A percentile compares a stretch with the other conserved stretches of the same genome.
Conservation (phyloP, 1,140 invertebrate genomes). For the Colletes latitarsis region DNA sequence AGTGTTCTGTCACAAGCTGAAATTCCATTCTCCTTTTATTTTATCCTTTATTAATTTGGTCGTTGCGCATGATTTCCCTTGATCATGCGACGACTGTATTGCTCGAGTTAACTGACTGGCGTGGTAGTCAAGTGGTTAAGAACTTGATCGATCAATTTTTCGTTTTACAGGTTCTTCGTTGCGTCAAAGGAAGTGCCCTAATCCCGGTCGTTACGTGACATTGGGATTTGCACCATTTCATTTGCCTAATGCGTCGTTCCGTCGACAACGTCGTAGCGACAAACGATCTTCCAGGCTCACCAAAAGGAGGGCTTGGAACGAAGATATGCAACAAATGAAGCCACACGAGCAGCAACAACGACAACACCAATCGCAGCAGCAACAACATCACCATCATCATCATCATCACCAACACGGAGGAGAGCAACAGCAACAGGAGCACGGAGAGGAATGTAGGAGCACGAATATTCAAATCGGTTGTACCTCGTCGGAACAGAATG, state of each 20-base stretch:
- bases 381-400: constrained; percentile 36
- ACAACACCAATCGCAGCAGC: constrained; percentile 31
- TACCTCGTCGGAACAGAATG: constrained; percentile 72
- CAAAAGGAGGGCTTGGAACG: constrained; percentile 68
- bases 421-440: neutral
- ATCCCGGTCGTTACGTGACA: constrained; percentile 78
- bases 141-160: neutral
- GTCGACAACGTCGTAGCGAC: constrained; percentile 54
- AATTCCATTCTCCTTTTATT: neutral
- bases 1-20: no score
- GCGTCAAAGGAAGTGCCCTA: constrained; percentile 80
- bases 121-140: no score
- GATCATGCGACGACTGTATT: no score
- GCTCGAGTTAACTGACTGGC: no score
- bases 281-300: constrained; percentile 43
- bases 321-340: constrained; percentile 60
- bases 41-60: no score
- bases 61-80: no score
- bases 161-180: constrained; percentile 74
- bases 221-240: constrained; percentile 58
- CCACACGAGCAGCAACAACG: constrained; percentile 36
- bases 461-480: constrained; percentile 77
- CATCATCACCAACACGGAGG: constrained; percentile 22
- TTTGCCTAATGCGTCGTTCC: constrained; percentile 43
- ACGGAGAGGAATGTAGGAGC: constrained; percentile 70